A percentile compares a stretch with the other conserved stretches of the same genome.
Evolutionary conservation across 2,113 vertebrate genomes (phyloP).

Genomic region (Echinops telfairi): DNA sequence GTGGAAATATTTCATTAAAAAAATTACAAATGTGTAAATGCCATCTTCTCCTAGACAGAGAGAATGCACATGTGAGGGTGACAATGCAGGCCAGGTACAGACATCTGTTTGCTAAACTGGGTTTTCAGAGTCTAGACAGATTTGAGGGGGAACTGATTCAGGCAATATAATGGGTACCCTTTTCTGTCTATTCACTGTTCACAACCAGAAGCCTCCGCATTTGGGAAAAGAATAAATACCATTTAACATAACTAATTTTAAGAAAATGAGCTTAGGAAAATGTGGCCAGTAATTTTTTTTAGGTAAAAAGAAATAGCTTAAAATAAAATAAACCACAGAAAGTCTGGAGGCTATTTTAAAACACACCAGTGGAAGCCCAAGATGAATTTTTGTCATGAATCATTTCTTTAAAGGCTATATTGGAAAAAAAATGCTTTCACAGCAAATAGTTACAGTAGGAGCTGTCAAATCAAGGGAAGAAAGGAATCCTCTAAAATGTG

Average conservation of each 20-base stretch:
- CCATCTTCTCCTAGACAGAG: neutral
- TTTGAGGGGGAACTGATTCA: neutral
- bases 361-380: conserved; percentile 57
- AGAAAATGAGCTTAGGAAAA: conserved; percentile 55
- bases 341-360: conserved; percentile 76
- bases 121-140: conserved; percentile 44
- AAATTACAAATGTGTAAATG: neutral
- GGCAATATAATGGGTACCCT: neutral
- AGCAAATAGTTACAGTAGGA: conserved; percentile 54
- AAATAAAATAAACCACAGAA: conserved; percentile 73
- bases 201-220: neutral
- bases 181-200: conserved; percentile 2
- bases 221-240: conserved; percentile 44
- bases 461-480: conserved; percentile 1
- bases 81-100: neutral
- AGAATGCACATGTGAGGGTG: neutral
- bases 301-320: conserved; percentile 55
- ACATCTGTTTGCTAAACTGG: neutral
- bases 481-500: neutral
- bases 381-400: conserved; percentile 69
- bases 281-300: conserved; percentile 5
- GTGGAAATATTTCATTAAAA: neutral
- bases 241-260: conserved; percentile 60
- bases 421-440: conserved; percentile 52
- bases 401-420: conserved; percentile 68